Percentiles rank a stretch among this genome's conserved stretches.
Evolutionary conservation across 2,888 invertebrate genomes (phyloP).

Genomic region (Leucoma salicis): DNA sequence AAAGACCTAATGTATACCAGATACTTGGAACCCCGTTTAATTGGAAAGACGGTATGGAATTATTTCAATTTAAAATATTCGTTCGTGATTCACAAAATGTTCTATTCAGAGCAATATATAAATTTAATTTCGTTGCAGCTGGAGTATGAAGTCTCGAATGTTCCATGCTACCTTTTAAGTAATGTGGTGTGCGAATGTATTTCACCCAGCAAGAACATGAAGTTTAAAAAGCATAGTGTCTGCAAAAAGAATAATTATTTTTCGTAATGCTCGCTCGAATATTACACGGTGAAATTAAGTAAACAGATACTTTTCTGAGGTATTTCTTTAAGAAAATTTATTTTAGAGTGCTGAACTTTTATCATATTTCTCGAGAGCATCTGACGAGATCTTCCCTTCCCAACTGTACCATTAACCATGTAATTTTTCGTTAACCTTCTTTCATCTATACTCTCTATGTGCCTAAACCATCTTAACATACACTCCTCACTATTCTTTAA

Average conservation of each 20-base stretch:
- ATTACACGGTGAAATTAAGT: slow-evolving; percentile 4
- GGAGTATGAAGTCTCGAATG: slow-evolving; percentile 20
- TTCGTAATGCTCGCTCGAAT: slow-evolving; percentile 2
- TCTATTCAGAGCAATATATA: slow-evolving; percentile 26
- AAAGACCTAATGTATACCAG: slow-evolving; percentile 19
- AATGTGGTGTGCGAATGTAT: slow-evolving; percentile 6
- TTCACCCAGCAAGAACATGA: slow-evolving; percentile 3
- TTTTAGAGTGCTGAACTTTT: too few relatives aligned
- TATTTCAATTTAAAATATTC: slow-evolving; percentile 35
- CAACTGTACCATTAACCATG: too few relatives aligned
- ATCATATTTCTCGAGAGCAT: too few relatives aligned
- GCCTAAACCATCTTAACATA: too few relatives aligned
- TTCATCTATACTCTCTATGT: too few relatives aligned
- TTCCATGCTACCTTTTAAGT: slow-evolving; percentile 14
- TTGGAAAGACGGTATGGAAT: slow-evolving; percentile 32
- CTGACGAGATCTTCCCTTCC: too few relatives aligned
- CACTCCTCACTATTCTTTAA: too few relatives aligned
- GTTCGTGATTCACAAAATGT: slow-evolving; percentile 23
- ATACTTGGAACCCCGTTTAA: slow-evolving; percentile 35
- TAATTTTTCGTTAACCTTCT: too few relatives aligned
- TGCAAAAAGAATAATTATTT: slow-evolving; percentile 2
- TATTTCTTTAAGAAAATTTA: neutral
- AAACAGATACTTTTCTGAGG: neutral
- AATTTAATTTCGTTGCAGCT: slow-evolving; percentile 21
- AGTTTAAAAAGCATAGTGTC: slow-evolving; percentile 11